Percentiles rank a stretch among this genome's conserved stretches.
Evolutionary conservation across 2,888 invertebrate species (phyloP).

Genomic region (Tinea semifulvella): DNA sequence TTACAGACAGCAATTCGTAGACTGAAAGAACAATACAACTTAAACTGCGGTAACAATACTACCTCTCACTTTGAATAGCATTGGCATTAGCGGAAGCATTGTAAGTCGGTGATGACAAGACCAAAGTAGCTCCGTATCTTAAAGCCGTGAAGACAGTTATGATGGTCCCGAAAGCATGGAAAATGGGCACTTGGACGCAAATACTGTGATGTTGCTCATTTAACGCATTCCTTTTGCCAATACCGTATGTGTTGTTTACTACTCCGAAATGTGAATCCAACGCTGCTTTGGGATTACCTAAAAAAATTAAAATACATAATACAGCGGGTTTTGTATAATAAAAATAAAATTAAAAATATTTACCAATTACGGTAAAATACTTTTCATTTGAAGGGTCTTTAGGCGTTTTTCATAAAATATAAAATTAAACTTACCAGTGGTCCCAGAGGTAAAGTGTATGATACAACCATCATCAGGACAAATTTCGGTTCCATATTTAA

Average conservation of each 20-base stretch:
- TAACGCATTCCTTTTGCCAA: conserved; percentile 63
- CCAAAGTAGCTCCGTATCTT: conserved; percentile 68
- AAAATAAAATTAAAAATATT: conserved; percentile 10
- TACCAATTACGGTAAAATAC: too few species aligned
- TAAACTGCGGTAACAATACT: too few species aligned
- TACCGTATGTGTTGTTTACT: conserved; percentile 79
- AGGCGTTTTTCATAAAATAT: conserved; percentile 5
- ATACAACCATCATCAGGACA: conserved; percentile 76
- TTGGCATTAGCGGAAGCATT: conserved; percentile 70
- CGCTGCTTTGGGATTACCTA: conserved; percentile 82
- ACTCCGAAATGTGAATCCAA: conserved; percentile 76
- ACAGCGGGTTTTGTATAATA: too few species aligned
- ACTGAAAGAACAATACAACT: too few species aligned
- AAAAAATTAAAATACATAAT: conserved; percentile 20
- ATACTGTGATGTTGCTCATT: conserved; percentile 56
- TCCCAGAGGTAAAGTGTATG: conserved; percentile 84
- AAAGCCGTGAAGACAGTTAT: conserved; percentile 68
- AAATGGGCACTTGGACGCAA: conserved; percentile 78
- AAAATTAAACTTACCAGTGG: conserved; percentile 43
- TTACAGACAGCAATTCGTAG: too few species aligned
- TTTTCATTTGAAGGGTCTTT: too few species aligned
- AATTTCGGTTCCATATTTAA: conserved; percentile 59
- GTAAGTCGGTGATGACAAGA: conserved; percentile 70
- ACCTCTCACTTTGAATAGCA: conserved; percentile 76
- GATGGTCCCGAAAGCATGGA: conserved; percentile 85